phyloP scores from a whole-genome alignment of 2,888 invertebrate genomes.

The Barypeithes pellucidus region DNA sequence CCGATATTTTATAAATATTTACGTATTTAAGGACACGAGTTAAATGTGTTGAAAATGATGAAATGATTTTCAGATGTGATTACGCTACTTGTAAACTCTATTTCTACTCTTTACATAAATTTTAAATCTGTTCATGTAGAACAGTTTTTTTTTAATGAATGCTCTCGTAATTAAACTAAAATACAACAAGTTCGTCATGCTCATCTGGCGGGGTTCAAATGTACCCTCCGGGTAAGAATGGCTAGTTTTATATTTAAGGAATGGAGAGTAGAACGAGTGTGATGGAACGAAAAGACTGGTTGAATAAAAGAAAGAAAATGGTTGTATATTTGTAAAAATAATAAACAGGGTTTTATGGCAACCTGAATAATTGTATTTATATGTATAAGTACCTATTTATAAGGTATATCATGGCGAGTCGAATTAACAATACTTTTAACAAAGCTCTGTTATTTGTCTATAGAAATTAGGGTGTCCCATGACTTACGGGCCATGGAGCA shows the following conservation, averaged over 20 bases:
- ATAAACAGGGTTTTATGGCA: constrained; percentile 44
- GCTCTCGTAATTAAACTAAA: constrained; percentile 18
- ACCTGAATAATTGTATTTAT: constrained; percentile 30
- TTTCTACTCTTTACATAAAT: constrained; percentile 5
- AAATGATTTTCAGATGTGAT: neutral
- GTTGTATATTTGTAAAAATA: constrained; percentile 50
- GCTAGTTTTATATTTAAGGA: constrained; percentile 24
- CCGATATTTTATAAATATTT: constrained; percentile 10
- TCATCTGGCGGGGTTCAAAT: neutral
- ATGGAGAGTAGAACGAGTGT: constrained; percentile 46
- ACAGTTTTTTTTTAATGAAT: constrained; percentile 14
- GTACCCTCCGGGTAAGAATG: neutral
- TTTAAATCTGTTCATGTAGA: neutral
- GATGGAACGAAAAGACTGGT: constrained; percentile 47
- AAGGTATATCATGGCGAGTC: neutral
- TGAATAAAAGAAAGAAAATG: constrained; percentile 21
- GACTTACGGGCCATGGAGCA: too few species aligned
- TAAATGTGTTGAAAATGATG: too few species aligned
- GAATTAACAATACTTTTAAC: neutral
- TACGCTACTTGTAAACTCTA: neutral
- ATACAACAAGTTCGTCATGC: constrained; percentile 3
- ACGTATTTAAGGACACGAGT: constrained; percentile 3
- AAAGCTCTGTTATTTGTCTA: neutral
- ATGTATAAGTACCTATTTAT: neutral
- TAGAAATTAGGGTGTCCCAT: too few species aligned